Evolutionary conservation across 1,140 invertebrate species (phyloP), one percentile per base, ranked within the genome.

Genomic region (Papilio helenus): DNA sequence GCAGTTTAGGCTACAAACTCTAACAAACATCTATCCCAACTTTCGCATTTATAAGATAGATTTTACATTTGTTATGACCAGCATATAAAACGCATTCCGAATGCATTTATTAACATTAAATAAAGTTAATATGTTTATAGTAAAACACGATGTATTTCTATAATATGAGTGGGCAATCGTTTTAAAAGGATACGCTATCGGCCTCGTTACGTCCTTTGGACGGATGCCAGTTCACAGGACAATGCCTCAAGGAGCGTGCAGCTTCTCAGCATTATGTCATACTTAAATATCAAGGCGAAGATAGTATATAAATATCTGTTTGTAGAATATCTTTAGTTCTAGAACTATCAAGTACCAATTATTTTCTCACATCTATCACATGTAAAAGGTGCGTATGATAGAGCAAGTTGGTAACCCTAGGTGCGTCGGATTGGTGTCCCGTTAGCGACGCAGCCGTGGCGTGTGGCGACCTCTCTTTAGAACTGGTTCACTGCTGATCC

Each of bases 401-500:
- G 23, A 44, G 20, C 23, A 26, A 14, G 12, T 26, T 20, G 44
- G 44, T 26, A 74, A 74, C 44, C 44, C 72, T 74, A 49, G 14
- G 72, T 44, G 72, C 72, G 23, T 46, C 23, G 72, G 42, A 49
- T 46, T 74, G 4, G 72, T 74, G n/a, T 74, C 46, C 72, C 72
- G 72, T 74, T 46, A 74, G n/a, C 42, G 72, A 49, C 51, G 51
- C 51, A 1, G 23, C 20, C 44, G 42, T 16, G 9, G 44, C 72
- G 20, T 26, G 72, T 68, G 79, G 65, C 74, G 79, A 72, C 61
- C 73, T 71, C 72, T 82, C 73, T 81, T 80, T 73, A 79, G 76
- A 87, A 88, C 87, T 87, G 87, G 86, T 87, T 83, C 82, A 85
- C 82, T 85, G 79, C 80, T 83, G 86, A 87, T 87, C 79, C 82